Evolutionary conservation across 2,113 vertebrate genomes (phyloP).

Genomic region (Microtus ochrogaster): DNA sequence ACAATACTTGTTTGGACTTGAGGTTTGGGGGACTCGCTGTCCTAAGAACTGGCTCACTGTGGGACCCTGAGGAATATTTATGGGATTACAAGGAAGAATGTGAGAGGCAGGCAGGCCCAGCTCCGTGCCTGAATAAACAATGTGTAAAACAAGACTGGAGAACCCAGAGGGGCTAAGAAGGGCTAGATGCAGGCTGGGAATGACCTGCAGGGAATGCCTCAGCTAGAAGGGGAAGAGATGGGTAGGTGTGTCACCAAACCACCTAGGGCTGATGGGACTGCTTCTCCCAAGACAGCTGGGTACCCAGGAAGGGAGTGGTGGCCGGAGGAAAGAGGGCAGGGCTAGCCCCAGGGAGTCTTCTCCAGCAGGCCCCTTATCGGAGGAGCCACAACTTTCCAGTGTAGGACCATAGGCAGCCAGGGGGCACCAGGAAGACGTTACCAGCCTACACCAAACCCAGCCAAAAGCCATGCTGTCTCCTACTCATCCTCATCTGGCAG

Average conservation of each 20-base stretch:
- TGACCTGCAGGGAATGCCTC: not conserved
- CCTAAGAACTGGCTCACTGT: not conserved
- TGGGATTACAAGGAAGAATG: not conserved
- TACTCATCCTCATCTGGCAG: not conserved
- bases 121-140: not conserved
- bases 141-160: not conserved
- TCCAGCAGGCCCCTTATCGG: not conserved
- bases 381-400: not conserved
- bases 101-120: not conserved
- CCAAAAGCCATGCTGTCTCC: not conserved
- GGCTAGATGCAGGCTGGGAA: not conserved
- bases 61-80: rapidly evolving
- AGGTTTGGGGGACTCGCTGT: rapidly evolving
- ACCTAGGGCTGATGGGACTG: slow-evolving; percentile 51
- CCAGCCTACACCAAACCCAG: not conserved
- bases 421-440: not conserved
- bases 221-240: slow-evolving; percentile 51
- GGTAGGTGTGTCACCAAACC: not conserved
- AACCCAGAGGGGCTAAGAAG: not conserved
- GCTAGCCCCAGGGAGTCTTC: not conserved
- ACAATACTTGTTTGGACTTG: not conserved
- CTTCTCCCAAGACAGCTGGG: slow-evolving; percentile 49
- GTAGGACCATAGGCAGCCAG: not conserved
- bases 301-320: not conserved
- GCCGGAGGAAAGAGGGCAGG: not conserved